A percentile compares a stretch with the other conserved stretches of the same genome.
These are phyloP conservation scores for Gracilinanus agilis DNA, from an alignment of 2,113 vertebrate genomes.

Conservation along the genomic window DNA sequence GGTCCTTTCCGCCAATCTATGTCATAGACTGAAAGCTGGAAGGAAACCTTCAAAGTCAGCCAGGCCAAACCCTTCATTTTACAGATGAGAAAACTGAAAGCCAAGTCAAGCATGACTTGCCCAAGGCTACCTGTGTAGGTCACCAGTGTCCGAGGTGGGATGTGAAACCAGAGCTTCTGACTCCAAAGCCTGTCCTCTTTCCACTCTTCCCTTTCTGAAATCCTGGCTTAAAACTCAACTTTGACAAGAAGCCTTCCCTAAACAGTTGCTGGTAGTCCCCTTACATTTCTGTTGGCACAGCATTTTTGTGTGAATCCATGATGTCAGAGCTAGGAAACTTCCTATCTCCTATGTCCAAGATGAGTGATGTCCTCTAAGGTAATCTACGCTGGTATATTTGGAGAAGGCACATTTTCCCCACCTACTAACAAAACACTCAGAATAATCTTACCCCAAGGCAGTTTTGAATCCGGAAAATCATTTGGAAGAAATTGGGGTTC, in stretches of 20 bases:
- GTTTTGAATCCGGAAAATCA: background rate
- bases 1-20: background rate
- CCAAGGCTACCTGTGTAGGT: background rate
- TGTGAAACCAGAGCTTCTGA: background rate
- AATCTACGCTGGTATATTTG: background rate
- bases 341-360: background rate
- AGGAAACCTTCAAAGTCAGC: background rate
- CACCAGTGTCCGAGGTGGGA: background rate
- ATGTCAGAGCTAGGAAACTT: background rate
- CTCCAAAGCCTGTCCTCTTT: background rate
- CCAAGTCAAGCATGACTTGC: background rate
- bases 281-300: background rate
- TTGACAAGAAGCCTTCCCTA: background rate
- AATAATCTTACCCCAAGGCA: background rate
- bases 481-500: background rate
- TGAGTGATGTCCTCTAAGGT: background rate
- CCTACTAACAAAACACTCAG: background rate
- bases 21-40: background rate
- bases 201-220: background rate
- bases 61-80: background rate
- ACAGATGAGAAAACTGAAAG: background rate
- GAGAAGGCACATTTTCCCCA: background rate
- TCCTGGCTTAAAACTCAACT: background rate
- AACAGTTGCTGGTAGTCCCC: background rate
- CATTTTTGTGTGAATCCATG: background rate